Evolutionary conservation across 1,140 invertebrate genomes (phyloP), one percentile per base, ranked within the genome.

Genomic region (Drosophila neocordata): DNA sequence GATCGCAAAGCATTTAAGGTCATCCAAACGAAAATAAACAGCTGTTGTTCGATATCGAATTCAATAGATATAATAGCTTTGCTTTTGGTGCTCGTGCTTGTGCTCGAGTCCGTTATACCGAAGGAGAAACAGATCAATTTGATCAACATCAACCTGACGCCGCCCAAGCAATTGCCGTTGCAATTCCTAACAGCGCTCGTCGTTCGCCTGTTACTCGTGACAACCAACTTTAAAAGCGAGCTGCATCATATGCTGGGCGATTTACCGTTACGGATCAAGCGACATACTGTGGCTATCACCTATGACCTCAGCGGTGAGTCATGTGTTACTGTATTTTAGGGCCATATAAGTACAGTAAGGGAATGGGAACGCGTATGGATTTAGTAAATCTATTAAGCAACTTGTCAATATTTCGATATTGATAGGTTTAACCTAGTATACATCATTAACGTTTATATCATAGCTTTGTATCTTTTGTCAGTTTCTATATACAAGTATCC

Each of bases 281-380:
- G 71, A 77, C 66, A 74, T 69, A 77, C 74, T 77, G 74, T 66
- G 74, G 74, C 74, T 71, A 77, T 77, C 62, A 77, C 66, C 71
- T 77, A 77, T 77, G 74, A 77, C 74, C 74, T 73, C 74, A 77
- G 74, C 74, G 74, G 74, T 77, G 65, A 77, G 74, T 77, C 58
- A 48, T 56, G 9, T 62, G 18, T 64, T 56, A 18, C 15, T 44
- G n/a, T 38, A 13, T 13, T n/a, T n/a, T n/a, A 11, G 11, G 11
- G 35, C 35, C 35, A 9, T 4, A 37, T 37, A 24, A 24, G 22
- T 24, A 24, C 22, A 24, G 2, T 2, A 1, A 24, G 2, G 22
- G 22, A 24, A 24, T 24, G 22, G 22, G 22, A 24, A 24, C 4
- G 22, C 27, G 27, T 31, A 31, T 24, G 24, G 1, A 24, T 24